These are phyloP conservation scores for Chanos chanos DNA, from an alignment of 2,797 vertebrate genomes.

Conservation along the genomic window DNA sequence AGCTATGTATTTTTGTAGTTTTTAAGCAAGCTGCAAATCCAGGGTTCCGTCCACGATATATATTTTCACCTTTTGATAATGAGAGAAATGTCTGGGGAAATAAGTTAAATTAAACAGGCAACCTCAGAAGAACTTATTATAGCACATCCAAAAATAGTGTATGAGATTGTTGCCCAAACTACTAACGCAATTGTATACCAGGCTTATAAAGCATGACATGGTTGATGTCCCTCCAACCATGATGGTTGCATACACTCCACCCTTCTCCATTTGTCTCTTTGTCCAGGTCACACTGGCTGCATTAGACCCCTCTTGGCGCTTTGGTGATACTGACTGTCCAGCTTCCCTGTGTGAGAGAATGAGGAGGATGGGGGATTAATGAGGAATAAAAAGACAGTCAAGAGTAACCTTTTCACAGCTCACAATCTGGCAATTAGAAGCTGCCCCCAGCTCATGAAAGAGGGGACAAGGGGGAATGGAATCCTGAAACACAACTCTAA, in stretches of 20 bases:
- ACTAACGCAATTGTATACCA: no score
- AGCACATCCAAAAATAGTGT: no score
- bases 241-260: conserved; percentile 25
- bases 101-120: no score
- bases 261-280: conserved; percentile 45
- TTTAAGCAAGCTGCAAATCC: conserved; percentile 8
- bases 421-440: conserved; percentile 72
- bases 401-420: conserved; percentile 73
- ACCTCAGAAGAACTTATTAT: no score
- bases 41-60: no score
- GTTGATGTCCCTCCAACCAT: no score
- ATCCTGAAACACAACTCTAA: neutral
- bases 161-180: no score
- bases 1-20: neutral
- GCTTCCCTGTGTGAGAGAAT: conserved; percentile 77
- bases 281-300: conserved; percentile 68
- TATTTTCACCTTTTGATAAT: no score
- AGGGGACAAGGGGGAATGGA: conserved; percentile 26
- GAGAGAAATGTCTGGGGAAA: no score
- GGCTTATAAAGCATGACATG: neutral
- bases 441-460: conserved; percentile 42
- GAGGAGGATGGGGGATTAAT: conserved; percentile 53
- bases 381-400: conserved; percentile 73
- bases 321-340: conserved; percentile 91
- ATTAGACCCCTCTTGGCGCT: conserved; percentile 94